Base-by-base conservation (phyloP, 2,113 vertebrate genomes). In the Apodemus sylvaticus region DNA sequence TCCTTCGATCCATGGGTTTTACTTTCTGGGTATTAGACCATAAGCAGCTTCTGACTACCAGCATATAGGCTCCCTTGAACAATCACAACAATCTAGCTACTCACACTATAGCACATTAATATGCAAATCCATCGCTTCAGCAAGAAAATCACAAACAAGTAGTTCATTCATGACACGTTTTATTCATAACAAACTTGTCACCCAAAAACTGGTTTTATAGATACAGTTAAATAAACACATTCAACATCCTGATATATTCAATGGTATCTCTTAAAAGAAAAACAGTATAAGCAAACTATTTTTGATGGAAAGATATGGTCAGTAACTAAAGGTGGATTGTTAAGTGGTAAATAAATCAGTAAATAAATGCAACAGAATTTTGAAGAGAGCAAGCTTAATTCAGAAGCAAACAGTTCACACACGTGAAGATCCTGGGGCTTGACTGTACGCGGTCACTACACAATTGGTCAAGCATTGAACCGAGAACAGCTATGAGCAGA, bases 81-180 rank as follows among this genome's bases (percentile, higher is more conserved):
- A 89, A 92, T 39, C 93, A 24, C 93, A 96, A 96, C 90, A 97
- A 90, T 96, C 89, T 91, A 89, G 92, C 95, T 90, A 96, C 90
- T 95, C 94, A 96, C 1, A 60, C 73, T 94, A 89, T 96, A 93
- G 92, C 92, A 95, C 78, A 97, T 90, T 97, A 96, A 96, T 92
- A 97, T 97, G 96, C 89, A 97, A 96, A 91, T 93, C 91, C 55
- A 86, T 95, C 89, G 70, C 92, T 91, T 97, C 78, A 88, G 70
- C 70, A 94, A 97, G 88, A 97, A 93, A 39, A 96, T 42, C 66
- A 93, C 91, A 95, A 97, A 96, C 90, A 97, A 97, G 86, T 39
- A 82, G 85, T 89, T 96, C 97, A 95, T 98, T 97, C 96, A 97
- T 91, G 91, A 96, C 51, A 92, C 95, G 89, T 93, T 78, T 95